A percentile compares a stretch with the other conserved stretches of the same genome.
Evolutionary conservation across 2,113 vertebrate species (phyloP).

Genomic region (Bufo gargarizans): DNA sequence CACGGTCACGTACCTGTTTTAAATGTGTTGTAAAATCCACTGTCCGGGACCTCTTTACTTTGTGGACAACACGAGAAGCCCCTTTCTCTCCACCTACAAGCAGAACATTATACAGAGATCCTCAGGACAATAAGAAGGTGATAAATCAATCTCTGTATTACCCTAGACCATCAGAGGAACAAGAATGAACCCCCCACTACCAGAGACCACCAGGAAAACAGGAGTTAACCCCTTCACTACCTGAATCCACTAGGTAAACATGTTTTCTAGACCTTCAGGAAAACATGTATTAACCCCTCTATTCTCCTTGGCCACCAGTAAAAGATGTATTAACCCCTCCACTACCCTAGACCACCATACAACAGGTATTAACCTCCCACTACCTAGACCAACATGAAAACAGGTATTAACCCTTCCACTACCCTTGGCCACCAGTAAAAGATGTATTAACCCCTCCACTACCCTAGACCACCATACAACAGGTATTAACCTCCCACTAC

Average conservation of each 20-base stretch:
- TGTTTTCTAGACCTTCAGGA: neutral
- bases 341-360: neutral
- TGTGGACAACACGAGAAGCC: conserved; percentile 74
- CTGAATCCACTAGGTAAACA: neutral
- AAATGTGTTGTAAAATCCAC: conserved; percentile 81
- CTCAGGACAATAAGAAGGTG: too few relatives aligned
- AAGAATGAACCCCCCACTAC: neutral
- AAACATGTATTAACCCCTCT: neutral
- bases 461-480: neutral
- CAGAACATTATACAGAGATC: neutral
- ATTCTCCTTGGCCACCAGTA: neutral
- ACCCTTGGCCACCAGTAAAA: neutral
- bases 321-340: neutral
- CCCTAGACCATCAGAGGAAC: neutral
- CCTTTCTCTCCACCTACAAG: conserved; percentile 80
- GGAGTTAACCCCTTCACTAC: neutral
- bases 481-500: neutral
- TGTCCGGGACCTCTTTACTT: conserved; percentile 68
- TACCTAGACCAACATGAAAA: neutral
- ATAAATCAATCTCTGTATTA: neutral
- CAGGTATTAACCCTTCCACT: neutral
- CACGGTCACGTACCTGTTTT: conserved; percentile 74
- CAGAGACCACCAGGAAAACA: neutral
- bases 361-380: neutral
- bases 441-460: neutral